A percentile compares a stretch with the other conserved stretches of the same genome.
phyloP scores from a whole-genome alignment of 2,888 invertebrate genomes.

The Creontiades dilutus region DNA sequence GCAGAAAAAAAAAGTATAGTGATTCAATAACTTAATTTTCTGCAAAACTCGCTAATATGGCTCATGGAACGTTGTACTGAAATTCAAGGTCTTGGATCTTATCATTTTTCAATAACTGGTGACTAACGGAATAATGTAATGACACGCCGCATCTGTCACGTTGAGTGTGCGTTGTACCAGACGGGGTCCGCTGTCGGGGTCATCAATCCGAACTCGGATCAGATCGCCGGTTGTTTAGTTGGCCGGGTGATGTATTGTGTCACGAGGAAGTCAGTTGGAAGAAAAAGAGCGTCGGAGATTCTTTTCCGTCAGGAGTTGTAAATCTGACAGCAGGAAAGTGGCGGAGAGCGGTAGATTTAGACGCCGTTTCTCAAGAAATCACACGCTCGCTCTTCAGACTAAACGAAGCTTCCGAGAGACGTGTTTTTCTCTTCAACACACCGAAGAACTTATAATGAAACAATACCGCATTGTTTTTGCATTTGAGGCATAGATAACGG shows the following conservation, averaged over 20 bases:
- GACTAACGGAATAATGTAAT: no score
- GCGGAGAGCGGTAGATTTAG: background rate
- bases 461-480: no score
- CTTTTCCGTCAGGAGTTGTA: slow-evolving; percentile 15
- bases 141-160: no score
- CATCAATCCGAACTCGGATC: background rate
- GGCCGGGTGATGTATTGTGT: background rate
- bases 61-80: no score
- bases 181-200: background rate
- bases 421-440: no score
- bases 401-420: background rate
- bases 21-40: no score
- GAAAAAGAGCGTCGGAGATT: background rate
- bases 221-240: background rate
- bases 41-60: no score
- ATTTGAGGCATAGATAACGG: no score
- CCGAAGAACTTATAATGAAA: no score
- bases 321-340: background rate
- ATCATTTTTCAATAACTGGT: no score
- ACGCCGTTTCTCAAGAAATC: background rate
- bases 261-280: background rate
- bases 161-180: background rate
- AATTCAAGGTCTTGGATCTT: no score
- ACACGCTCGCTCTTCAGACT: background rate
- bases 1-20: no score